phyloP scores from a whole-genome alignment of 1,140 invertebrate species.

The Pararge aegeria region DNA sequence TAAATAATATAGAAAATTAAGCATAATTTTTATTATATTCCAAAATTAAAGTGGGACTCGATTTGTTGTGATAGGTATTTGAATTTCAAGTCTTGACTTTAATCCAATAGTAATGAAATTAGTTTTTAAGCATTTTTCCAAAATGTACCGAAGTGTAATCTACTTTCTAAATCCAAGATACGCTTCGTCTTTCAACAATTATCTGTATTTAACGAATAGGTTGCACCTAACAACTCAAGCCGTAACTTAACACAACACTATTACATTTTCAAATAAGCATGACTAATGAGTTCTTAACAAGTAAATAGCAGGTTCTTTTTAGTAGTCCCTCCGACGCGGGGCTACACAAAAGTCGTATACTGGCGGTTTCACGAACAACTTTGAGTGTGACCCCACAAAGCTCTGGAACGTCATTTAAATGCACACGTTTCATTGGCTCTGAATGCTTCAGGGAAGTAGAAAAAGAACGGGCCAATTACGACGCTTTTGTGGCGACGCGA shows the following conservation, averaged over 20 bases:
- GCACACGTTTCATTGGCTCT: slow-evolving; percentile 79
- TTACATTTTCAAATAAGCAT: slow-evolving; percentile 69
- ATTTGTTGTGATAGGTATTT: no score
- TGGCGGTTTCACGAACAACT: slow-evolving; percentile 71
- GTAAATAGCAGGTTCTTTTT: slow-evolving; percentile 66
- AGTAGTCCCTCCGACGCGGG: slow-evolving; percentile 53
- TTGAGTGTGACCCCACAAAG: slow-evolving; percentile 77
- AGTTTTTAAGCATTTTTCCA: no score
- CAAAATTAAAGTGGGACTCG: no score
- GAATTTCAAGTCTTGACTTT: no score
- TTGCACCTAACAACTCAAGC: slow-evolving; percentile 11
- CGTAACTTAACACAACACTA: slow-evolving; percentile 34
- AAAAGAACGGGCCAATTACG: slow-evolving; percentile 79
- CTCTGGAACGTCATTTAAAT: slow-evolving; percentile 78
- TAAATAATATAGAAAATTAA: no score
- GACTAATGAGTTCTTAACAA: slow-evolving; percentile 75
- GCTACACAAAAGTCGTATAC: slow-evolving; percentile 65
- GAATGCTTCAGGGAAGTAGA: slow-evolving; percentile 76
- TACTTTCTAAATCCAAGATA: no score
- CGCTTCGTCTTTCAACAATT: no score
- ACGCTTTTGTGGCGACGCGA: slow-evolving; percentile 72
- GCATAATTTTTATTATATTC: no score
- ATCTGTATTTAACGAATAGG: slow-evolving; percentile 6
- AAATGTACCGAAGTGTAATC: no score
- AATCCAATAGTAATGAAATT: no score